Conservation (phyloP, 1,140 invertebrate species). For the Drosophila ficusphila region DNA sequence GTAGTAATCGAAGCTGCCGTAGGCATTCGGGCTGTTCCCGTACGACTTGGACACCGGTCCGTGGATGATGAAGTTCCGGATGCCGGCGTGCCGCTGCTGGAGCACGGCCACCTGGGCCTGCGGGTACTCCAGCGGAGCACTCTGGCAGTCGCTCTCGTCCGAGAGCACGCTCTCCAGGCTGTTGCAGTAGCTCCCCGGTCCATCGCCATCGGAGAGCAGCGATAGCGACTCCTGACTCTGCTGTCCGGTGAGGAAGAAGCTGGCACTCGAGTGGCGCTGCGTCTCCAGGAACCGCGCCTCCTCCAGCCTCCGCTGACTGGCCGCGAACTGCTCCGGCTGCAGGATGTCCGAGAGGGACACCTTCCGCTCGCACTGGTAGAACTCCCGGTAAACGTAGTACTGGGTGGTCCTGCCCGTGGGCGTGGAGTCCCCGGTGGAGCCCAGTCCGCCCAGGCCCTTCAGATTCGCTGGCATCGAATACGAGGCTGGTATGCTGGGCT, state of each 20-base stretch:
- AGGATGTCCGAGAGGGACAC: constrained; percentile 82
- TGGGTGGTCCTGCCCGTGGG: constrained; percentile 86
- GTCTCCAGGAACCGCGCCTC: constrained; percentile 81
- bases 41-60: constrained; percentile 86
- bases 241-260: constrained; percentile 87
- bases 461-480: constrained; percentile 72
- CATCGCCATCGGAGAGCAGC: constrained; percentile 87
- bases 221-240: constrained; percentile 91
- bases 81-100: constrained; percentile 78
- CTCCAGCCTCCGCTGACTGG: constrained; percentile 62
- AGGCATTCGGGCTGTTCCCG: constrained; percentile 86
- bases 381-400: constrained; percentile 89
- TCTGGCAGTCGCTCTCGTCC: constrained; percentile 91
- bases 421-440: constrained; percentile 62
- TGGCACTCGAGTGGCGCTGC: constrained; percentile 87
- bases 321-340: constrained; percentile 67
- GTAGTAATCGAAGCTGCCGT: constrained; percentile 81
- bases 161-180: constrained; percentile 92
- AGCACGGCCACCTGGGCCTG: constrained; percentile 85
- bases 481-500: constrained; percentile 59
- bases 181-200: constrained; percentile 86
- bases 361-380: constrained; percentile 79
- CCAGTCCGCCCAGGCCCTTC: constrained; percentile 52
- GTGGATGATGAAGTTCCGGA: constrained; percentile 78
- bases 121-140: constrained; percentile 88